Percentiles rank a stretch among this genome's conserved stretches.
Conservation (phyloP, 2,797 vertebrate species). For the Kryptopterus vitreolus region DNA sequence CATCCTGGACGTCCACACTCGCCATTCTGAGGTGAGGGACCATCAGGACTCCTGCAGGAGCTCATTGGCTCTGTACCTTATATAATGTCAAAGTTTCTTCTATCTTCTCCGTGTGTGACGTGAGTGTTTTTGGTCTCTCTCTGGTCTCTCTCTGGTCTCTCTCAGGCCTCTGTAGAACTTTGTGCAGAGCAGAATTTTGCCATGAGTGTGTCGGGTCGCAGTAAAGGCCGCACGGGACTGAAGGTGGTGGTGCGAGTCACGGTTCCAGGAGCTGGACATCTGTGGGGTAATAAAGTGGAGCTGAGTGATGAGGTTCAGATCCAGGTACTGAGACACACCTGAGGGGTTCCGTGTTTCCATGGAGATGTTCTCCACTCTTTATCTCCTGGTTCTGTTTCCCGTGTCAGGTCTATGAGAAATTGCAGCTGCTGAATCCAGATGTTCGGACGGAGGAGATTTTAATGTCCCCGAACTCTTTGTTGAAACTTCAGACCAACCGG, state of each 20-base stretch:
- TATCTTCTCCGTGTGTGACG: neutral
- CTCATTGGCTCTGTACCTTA: no score
- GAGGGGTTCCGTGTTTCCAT: no score
- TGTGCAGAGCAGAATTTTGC: slow-evolving; percentile 83
- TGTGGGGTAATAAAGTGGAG: slow-evolving; percentile 64
- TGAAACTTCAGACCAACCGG: slow-evolving; percentile 93
- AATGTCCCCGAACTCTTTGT: slow-evolving; percentile 90
- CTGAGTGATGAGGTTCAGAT: slow-evolving; percentile 80
- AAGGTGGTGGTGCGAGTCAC: slow-evolving; percentile 72
- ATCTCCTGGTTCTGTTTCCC: slow-evolving; percentile 46
- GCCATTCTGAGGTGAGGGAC: slow-evolving; percentile 83
- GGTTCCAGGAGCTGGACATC: slow-evolving; percentile 64
- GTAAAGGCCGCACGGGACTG: slow-evolving; percentile 75
- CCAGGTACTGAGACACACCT: slow-evolving; percentile 64
- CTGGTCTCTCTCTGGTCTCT: slow-evolving; percentile 23
- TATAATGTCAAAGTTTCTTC: no score
- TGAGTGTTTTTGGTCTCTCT: neutral
- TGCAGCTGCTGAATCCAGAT: slow-evolving; percentile 81
- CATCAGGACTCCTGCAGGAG: neutral
- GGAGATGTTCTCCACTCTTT: slow-evolving; percentile 26
- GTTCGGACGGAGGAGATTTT: slow-evolving; percentile 82
- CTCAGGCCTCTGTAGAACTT: slow-evolving; percentile 83
- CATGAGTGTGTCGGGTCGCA: slow-evolving; percentile 74
- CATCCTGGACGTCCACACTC: slow-evolving; percentile 83
- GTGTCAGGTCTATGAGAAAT: slow-evolving; percentile 88